Evolutionary conservation across 2,797 vertebrate genomes (phyloP).

Genomic region (Gastrophryne carolinensis): DNA sequence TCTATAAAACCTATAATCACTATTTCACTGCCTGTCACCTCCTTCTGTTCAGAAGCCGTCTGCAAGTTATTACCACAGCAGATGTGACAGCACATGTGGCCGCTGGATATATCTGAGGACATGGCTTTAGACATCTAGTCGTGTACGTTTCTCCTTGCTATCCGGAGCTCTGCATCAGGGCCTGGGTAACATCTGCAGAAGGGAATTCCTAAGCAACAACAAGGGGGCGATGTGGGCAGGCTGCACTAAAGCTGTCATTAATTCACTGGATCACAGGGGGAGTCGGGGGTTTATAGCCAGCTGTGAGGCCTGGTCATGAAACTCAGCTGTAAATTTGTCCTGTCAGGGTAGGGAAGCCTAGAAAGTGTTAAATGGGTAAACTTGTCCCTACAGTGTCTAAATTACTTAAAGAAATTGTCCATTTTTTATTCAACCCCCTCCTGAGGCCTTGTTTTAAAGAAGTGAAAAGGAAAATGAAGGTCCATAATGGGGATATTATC

Average conservation of each 20-base stretch:
- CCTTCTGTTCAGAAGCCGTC: background rate
- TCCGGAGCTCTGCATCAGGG: constrained; percentile 54
- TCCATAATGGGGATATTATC: no score
- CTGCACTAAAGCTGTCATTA: constrained; percentile 40
- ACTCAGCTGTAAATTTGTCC: constrained; percentile 45
- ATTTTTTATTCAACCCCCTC: no score
- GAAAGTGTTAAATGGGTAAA: constrained; percentile 30
- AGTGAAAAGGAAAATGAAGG: no score
- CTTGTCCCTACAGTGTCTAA: background rate
- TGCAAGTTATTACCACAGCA: background rate
- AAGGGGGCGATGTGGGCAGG: constrained; percentile 10
- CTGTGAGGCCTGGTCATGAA: constrained; percentile 40
- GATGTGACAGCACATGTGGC: background rate
- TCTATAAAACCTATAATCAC: no score
- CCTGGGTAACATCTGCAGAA: constrained; percentile 60
- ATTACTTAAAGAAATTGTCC: background rate
- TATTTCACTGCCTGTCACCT: background rate
- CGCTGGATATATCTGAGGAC: background rate
- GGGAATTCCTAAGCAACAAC: constrained; percentile 57
- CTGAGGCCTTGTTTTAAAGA: no score
- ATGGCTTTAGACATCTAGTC: background rate
- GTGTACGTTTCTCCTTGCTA: background rate
- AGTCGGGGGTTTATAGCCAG: constrained; percentile 20
- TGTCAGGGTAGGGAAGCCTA: background rate
- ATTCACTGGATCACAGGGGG: constrained; percentile 37